Conservation (phyloP, 2,888 invertebrate genomes). For the Dasysyrphus albostriatus region DNA sequence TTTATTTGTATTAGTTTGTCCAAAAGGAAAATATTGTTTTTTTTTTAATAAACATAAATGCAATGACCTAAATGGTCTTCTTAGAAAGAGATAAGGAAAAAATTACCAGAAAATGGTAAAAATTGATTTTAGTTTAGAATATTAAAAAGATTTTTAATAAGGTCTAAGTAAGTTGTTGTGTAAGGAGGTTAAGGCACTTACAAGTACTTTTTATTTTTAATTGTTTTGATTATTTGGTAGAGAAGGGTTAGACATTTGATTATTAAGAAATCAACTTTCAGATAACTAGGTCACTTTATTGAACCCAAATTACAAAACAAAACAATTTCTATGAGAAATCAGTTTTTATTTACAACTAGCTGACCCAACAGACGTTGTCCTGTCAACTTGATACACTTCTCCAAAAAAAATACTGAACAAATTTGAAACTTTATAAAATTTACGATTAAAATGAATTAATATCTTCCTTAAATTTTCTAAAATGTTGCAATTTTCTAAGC, state of each 20-base stretch:
- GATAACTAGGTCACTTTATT: background rate
- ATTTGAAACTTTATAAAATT: no score
- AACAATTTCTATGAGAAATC: background rate
- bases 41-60: conserved; percentile 2
- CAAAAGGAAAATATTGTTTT: background rate
- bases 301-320: background rate
- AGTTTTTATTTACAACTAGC: background rate
- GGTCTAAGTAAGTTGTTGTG: background rate
- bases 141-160: background rate
- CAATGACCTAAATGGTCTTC: background rate
- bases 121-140: background rate
- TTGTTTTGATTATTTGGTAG: background rate
- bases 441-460: no score
- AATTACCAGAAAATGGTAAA: background rate
- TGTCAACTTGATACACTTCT: no score
- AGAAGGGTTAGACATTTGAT: background rate
- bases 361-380: no score
- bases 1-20: background rate
- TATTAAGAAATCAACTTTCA: background rate
- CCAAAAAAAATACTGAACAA: no score
- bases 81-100: background rate
- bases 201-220: background rate
- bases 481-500: no score
- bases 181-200: background rate
- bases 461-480: no score